Evolutionary conservation across 2,797 vertebrate genomes (phyloP), one percentile per base, ranked within the genome.

Genomic region (Octomys mimax): DNA sequence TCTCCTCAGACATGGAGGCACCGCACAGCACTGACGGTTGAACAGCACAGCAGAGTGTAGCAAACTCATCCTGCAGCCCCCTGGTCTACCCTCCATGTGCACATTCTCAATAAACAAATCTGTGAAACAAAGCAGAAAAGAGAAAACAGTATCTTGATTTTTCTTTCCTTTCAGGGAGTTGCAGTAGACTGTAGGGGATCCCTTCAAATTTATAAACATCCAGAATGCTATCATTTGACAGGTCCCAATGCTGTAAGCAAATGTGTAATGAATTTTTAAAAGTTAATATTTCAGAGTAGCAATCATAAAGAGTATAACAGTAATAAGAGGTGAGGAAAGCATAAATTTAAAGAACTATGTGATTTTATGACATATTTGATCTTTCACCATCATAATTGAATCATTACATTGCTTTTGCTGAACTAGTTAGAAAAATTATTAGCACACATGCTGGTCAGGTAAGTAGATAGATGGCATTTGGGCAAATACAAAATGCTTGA

Each of bases 111-210:
- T 84, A 92, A 97, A 96, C 0, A 0, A 71, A 82, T 62, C 90
- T 92, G 92, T 90, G 97, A 98, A 94, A 78, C 93, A 87, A 93
- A 66, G 71, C 84, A 91, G 31, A 88, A 87, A 66, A 87, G 92
- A 80, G 5, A 97, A 97, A 96, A 95, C 87, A 95, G 96, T 95
- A 95, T 96, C 96, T 96, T 96, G 97, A 98, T 97, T 98, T 98
- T 97, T 95, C 94, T 97, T 97, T 96, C 95, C 87, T 21, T 95
- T 96, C 78, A 92, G 91, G 78, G 84, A 97, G 97, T 87, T 87
- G 59, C 93, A 59, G 70, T 31, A 96, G 64, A 96, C 93, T 64
- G 14, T 90, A 93, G 91, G 77, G 87, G 49, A 95, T 91, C 84
- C 70, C 85, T 68, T 8, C 90, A 96, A 80, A 22, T 42, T 6